Evolutionary conservation across 2,888 invertebrate species (phyloP), one percentile per base, ranked within the genome.

Genomic region (Sarcophaga variegata): DNA sequence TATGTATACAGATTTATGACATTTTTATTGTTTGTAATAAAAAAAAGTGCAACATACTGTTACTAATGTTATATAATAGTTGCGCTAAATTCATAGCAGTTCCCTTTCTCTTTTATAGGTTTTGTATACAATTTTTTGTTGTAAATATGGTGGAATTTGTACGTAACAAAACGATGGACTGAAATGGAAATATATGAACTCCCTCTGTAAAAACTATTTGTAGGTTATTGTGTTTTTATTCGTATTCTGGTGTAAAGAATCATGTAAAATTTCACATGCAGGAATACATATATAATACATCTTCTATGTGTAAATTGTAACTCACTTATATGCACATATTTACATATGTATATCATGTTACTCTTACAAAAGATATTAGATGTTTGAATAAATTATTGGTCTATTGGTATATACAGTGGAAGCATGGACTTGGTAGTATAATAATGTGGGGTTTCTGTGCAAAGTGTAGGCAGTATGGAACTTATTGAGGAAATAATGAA

Each of bases 21-120:
- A 70, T 81, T 83, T 86, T 86, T 86, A 86, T 83, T 86, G 83
- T 81, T 86, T 81, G 83, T 64, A 86, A 86, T 86, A 86, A 86
- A 37, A 37, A 37, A 22, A 37, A 3, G 49, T 83, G 76, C 83
- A 83, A 78, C 83, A 86, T 82, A 83, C 80, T 86, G 86, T 86
- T 80, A 81, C 77, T 86, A 83, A 86, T 86, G 80, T 81, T 79
- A 64, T 75, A 8, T 10, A 37, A 2, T 37, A 82, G 82, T 71
- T 81, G 60, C 69, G 71, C 77, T 83, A 69, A 69, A 81, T 77
- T 80, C 72, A 76, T 67, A 59, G n/a, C 37, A 66, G 2, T 54
- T 76, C 77, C 77, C 37, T 10, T 10, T 37, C 2, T 37, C 10
- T 37, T 37, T 37, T 37, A 64, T 81, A 74, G 71, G 62, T 17